Base-by-base conservation (phyloP, 2,797 vertebrate genomes). In the Chloroceryle amazona region DNA sequence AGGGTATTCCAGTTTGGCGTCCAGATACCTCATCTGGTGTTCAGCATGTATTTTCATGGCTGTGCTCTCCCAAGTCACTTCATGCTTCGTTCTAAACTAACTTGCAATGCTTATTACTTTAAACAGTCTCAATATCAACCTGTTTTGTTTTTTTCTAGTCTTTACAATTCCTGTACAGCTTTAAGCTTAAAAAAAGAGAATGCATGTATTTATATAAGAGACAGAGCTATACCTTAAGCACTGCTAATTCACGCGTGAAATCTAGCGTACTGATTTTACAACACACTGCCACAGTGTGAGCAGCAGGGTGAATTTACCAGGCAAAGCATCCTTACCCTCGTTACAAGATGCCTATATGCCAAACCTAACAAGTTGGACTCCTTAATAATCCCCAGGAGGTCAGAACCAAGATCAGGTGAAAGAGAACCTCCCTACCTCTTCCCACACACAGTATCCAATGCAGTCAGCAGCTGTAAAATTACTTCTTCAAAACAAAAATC, bases 351-450 rank as follows among this genome's bases (percentile, higher is more conserved):
- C 75, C 42, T 52, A 13, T 7, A 31, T 17, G 54, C 55, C 85
- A 90, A 90, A 29, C 54, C 44, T n/a, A 76, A 37, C 17, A 47
- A 78, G 12, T 20, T 75, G 35, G 37, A 51, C 42, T 88, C 63
- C 41, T 71, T 86, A 90, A 73, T 52, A 86, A 81, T 31, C 39
- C 83, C 47, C 72, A 19, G 33, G 71, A 42, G 44, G 65, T 60
- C 83, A 92, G 62, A 93, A 76, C 13, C 4, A 0, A 91, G 49
- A 87, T 5, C 44, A 86, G 26, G 63, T 51, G 73, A 71, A 89
- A 93, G 29, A 93, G 44, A 78, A 92, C 74, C 81, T 71, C 90
- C 82, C 85, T 81, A 86, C 89, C 80, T 96, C 80, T 94, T 86
- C 63, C 60, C 81, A 7, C 41, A 54, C 54, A 72, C 9, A 78